Evolutionary conservation across 1,140 invertebrate species (phyloP).

Genomic region (Bombus consobrinus): DNA sequence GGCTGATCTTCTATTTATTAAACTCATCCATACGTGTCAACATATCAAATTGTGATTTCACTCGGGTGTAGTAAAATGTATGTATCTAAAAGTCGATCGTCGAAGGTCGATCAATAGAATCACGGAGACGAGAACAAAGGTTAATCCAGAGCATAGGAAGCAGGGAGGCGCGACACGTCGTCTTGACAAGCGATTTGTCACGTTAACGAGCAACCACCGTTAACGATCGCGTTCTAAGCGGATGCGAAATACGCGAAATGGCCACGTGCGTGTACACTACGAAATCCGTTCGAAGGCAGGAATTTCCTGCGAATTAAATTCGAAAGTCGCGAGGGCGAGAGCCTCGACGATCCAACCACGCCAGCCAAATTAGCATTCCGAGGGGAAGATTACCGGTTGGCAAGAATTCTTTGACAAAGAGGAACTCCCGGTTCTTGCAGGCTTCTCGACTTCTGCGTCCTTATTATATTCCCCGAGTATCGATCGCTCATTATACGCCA

Average conservation of each 20-base stretch:
- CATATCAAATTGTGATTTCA: background rate
- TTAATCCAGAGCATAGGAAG: background rate
- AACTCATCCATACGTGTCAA: background rate
- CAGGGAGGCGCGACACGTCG: slow-evolving; percentile 33
- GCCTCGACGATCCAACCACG: background rate
- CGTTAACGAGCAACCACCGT: slow-evolving; percentile 59
- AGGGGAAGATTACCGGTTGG: slow-evolving; percentile 37
- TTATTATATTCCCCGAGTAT: slow-evolving; percentile 34
- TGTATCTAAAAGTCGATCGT: background rate
- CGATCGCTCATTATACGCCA: slow-evolving; percentile 42
- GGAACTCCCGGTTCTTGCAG: slow-evolving; percentile 19
- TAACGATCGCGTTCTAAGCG: slow-evolving; percentile 39
- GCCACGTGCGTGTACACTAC: background rate
- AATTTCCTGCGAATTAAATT: slow-evolving; percentile 49
- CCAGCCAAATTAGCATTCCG: slow-evolving; percentile 49
- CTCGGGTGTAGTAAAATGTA: background rate
- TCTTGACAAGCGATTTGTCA: slow-evolving; percentile 71
- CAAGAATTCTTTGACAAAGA: slow-evolving; percentile 45
- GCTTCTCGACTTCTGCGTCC: slow-evolving; percentile 36
- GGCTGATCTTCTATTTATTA: background rate
- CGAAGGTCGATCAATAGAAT: background rate
- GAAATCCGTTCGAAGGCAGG: background rate
- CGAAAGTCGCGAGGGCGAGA: slow-evolving; percentile 2
- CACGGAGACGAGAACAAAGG: background rate
- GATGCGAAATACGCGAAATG: background rate